Evolutionary conservation across 2,113 vertebrate genomes (phyloP), one percentile per base, ranked within the genome.

Genomic region (Anas platyrhynchos): DNA sequence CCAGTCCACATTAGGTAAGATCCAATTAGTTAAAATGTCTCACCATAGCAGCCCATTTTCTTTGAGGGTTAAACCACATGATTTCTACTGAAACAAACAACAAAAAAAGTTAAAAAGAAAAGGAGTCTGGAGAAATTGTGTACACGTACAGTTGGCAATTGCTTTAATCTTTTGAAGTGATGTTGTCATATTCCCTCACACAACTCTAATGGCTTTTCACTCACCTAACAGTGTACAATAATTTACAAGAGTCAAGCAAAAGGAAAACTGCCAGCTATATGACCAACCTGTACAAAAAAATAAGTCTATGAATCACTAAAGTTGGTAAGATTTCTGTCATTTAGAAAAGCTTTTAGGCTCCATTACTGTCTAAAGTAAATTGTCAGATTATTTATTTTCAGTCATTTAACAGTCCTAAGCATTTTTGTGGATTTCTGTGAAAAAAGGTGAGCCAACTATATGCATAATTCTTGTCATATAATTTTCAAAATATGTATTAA

Each of bases 281-380:
- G 86, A 96, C 46, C 85, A 97, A 96, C 76, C 16, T 84, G 9
- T 86, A 41, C 44, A 97, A 93, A 94, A 94, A 97, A 98, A 96
- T 84, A 90, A 95, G 59, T 32, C 66, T 76, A 87, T 27, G 67
- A 97, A 96, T 97, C 76, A 92, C 46, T 72, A 73, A 96, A 95
- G 56, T 77, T 97, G 69, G 61, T 87, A 80, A 80, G 91, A 94
- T 87, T 69, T 89, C 88, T 94, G 89, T 93, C 54, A 90, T 88
- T 97, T 97, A 94, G 22, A 97, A 97, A 96, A 96, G 89, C 81
- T 97, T 98, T 98, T 86, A 96, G 84, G 32, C 43, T 97, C 88
- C 91, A 97, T 97, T 96, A 97, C 48, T 78, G 44, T 96, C 94
- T 93, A 78, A 93, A 95, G 46, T 84, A 78, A 98, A 95, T 79